A percentile compares a stretch with the other conserved stretches of the same genome.
Evolutionary conservation across 1,140 invertebrate species (phyloP).

Genomic region (Tribolium madens): DNA sequence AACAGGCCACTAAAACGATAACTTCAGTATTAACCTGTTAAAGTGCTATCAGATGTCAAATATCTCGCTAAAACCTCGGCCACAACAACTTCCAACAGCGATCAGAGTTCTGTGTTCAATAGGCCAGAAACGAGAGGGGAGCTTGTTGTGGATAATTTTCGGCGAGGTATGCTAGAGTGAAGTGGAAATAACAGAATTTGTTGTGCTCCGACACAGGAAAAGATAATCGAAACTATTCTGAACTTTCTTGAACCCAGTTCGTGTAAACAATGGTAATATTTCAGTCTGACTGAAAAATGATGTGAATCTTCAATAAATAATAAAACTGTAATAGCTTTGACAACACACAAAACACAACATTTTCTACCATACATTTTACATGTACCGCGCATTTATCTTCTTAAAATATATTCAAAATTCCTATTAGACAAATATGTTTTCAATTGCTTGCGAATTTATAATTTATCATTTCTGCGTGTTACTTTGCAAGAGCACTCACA

Average conservation of each 20-base stretch:
- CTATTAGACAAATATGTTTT: background rate
- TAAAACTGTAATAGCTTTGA: background rate
- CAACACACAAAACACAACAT: background rate
- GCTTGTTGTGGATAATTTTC: background rate
- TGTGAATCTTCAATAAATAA: background rate
- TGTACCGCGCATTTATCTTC: background rate
- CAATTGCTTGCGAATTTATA: too few species aligned
- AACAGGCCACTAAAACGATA: conserved; percentile 38
- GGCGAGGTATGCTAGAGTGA: background rate
- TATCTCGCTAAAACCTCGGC: conserved; percentile 17
- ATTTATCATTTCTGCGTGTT: too few species aligned
- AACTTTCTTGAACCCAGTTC: background rate
- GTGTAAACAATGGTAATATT: background rate
- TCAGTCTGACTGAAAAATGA: background rate
- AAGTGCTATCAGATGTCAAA: conserved; percentile 31
- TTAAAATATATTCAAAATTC: background rate
- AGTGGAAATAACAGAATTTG: background rate
- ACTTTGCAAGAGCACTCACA: too few species aligned
- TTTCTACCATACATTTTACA: background rate
- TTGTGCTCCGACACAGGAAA: background rate
- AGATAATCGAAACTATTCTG: background rate
- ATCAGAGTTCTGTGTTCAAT: background rate
- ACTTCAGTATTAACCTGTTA: conserved; percentile 37
- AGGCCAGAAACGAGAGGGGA: background rate
- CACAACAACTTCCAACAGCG: conserved; percentile 14